A percentile compares a stretch with the other conserved stretches of the same genome.
phyloP scores from a whole-genome alignment of 1,140 invertebrate species.

The Diorhabda elongata region DNA sequence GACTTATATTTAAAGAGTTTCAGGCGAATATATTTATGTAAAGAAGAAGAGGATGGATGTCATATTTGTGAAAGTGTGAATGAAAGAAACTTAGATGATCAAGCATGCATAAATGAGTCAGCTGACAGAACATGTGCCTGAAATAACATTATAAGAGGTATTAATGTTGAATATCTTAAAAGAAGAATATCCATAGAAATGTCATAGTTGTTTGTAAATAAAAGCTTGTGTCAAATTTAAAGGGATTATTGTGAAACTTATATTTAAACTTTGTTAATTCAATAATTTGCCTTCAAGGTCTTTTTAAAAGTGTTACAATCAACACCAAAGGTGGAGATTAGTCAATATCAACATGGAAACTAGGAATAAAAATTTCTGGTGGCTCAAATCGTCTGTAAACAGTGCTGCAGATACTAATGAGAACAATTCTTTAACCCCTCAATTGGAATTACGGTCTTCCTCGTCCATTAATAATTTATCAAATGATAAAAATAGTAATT shows the following conservation, averaged over 20 bases:
- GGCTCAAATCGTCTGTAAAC: conserved; percentile 36
- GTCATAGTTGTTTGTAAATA: not conserved
- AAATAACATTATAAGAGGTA: too few species aligned
- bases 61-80: too few species aligned
- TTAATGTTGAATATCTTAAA: too few species aligned
- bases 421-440: conserved; percentile 20
- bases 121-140: too few species aligned
- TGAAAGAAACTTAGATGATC: too few species aligned
- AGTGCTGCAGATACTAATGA: conserved; percentile 21
- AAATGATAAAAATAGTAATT: conserved; percentile 35
- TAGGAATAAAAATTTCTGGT: conserved; percentile 38
- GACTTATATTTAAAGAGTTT: too few species aligned
- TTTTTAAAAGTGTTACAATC: not conserved
- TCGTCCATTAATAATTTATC: conserved; percentile 41
- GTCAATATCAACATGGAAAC: conserved; percentile 42
- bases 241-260: not conserved
- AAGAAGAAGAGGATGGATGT: too few species aligned
- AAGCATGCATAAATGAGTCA: too few species aligned
- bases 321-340: conserved; percentile 16
- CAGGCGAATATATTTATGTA: too few species aligned
- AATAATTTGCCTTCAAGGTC: conserved; percentile 6
- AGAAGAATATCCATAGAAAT: not conserved
- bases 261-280: conserved; percentile 4
- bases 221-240: not conserved
- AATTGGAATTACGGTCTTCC: conserved; percentile 35